These are phyloP conservation scores for Muricea muricata DNA, from an alignment of 92 coral and sea anemone genomes.

Conservation along the genomic window DNA sequence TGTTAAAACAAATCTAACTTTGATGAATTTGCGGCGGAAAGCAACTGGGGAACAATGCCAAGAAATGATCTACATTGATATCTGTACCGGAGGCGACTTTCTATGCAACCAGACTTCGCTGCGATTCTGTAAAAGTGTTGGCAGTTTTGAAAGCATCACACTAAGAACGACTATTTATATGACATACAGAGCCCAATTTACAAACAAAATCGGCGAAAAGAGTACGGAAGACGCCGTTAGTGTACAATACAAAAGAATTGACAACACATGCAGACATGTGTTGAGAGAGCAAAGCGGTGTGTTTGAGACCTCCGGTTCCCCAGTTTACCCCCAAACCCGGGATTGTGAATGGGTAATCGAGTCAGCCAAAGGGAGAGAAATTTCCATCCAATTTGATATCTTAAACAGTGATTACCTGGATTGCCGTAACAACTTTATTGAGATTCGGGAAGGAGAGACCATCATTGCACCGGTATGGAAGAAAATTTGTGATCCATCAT, in stretches of 20 bases:
- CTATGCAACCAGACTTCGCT: too few relatives aligned
- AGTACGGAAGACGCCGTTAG: neutral
- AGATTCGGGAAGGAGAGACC: conserved; percentile 4
- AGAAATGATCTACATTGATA: neutral
- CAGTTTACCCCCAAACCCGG: conserved; percentile 54
- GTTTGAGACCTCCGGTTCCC: neutral
- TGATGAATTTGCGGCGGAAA: neutral
- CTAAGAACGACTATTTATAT: neutral
- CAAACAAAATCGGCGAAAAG: neutral
- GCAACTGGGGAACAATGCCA: neutral
- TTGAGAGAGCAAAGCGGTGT: neutral
- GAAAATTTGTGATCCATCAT: neutral
- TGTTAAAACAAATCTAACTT: neutral
- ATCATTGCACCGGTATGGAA: neutral
- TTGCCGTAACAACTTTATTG: conserved; percentile 6
- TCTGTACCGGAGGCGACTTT: neutral
- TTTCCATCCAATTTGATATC: conserved; percentile 68
- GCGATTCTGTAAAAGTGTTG: neutral
- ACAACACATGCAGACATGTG: conserved; percentile 13
- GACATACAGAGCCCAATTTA: neutral
- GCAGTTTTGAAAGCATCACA: neutral
- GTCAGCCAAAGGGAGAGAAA: conserved; percentile 58
- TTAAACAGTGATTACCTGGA: conserved; percentile 1
- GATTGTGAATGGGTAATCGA: conserved; percentile 85
- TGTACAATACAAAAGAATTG: conserved; percentile 18